Evolutionary conservation across 2,888 invertebrate genomes (phyloP).

Genomic region (Anagyrus pseudococci): DNA sequence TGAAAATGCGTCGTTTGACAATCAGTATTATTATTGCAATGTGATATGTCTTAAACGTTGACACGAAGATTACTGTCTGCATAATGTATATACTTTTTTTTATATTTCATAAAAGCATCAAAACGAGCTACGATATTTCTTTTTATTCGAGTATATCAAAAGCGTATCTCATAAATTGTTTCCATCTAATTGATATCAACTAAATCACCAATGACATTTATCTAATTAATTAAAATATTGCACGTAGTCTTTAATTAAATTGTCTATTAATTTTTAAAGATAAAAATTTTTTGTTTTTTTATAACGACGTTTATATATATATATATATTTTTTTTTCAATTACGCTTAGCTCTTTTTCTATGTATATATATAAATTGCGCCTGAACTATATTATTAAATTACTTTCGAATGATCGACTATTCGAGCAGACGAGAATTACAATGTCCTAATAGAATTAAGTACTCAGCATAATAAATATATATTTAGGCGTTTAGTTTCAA

Average conservation of each 20-base stretch:
- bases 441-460: constrained; percentile 14
- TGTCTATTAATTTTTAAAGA: constrained; percentile 6
- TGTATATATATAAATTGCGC: constrained; percentile 13
- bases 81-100: not conserved
- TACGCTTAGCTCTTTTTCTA: constrained; percentile 1
- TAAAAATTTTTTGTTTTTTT: constrained; percentile 13
- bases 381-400: constrained; percentile 2
- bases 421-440: constrained; percentile 6
- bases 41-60: constrained; percentile 27
- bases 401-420: constrained; percentile 4
- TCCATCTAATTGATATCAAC: constrained; percentile 16
- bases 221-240: constrained; percentile 32
- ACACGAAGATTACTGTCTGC: constrained; percentile 19
- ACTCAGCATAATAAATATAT: constrained; percentile 16
- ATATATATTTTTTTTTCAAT: constrained; percentile 6
- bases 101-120: constrained; percentile 10
- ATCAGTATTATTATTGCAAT: constrained; percentile 4
- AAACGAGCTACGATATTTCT: constrained; percentile 16
- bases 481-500: constrained; percentile 33
- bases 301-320: constrained; percentile 11
- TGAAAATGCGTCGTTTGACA: constrained; percentile 12
- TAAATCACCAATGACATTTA: constrained; percentile 19
- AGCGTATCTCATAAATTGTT: constrained; percentile 8
- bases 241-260: constrained; percentile 15
- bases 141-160: constrained; percentile 10